Evolutionary conservation across 1,140 invertebrate genomes (phyloP), one percentile per base, ranked within the genome.

Genomic region (Zaprionus africanus): DNA sequence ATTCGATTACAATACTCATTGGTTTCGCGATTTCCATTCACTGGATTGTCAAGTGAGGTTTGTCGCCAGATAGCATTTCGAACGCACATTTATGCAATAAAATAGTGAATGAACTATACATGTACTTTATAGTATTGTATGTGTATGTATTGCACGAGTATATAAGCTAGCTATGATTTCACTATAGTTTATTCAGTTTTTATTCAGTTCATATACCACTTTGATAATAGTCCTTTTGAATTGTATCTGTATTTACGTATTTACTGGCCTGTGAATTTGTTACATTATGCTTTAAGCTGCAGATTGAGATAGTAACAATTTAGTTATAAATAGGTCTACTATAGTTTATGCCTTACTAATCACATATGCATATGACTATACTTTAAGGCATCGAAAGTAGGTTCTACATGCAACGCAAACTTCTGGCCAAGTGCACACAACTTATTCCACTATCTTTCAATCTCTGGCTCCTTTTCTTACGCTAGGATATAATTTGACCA

Each of bases 1-100:
- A 61, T 26, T 58, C 5, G 34, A 72, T 58, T 64, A 57, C 36
- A 36, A 26, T 63, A 19, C 26, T 15, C 68, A 63, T 57, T 57
- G 63, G 26, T 11, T 38, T 28, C 31, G 9, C 38, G 31, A 34
- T 24, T 36, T 56, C 13, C 15, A 26, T 11, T 61, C 13, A 53
- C 26, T 38, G 17, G 46, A n/a, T 17, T 59, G 22, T 36, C 7
- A 19, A 56, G 53, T 43, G 41, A 43, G 41, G 15, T 43, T 43
- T 5, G 15, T n/a, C 38, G n/a, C n/a, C n/a, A n/a, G n/a, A n/a
- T n/a, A 54, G 53, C 13, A 11, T 24, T 13, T 28, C 6, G 6
- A 2, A 31, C 17, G 11, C 19, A 41, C 4, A 15, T 41, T 41
- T 15, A 41, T 41, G 12, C 15, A 9, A n/a, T 41, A 5, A 15